These are phyloP conservation scores for Epinotia bilunana DNA, from an alignment of 2,888 invertebrate species.

Conservation along the genomic window DNA sequence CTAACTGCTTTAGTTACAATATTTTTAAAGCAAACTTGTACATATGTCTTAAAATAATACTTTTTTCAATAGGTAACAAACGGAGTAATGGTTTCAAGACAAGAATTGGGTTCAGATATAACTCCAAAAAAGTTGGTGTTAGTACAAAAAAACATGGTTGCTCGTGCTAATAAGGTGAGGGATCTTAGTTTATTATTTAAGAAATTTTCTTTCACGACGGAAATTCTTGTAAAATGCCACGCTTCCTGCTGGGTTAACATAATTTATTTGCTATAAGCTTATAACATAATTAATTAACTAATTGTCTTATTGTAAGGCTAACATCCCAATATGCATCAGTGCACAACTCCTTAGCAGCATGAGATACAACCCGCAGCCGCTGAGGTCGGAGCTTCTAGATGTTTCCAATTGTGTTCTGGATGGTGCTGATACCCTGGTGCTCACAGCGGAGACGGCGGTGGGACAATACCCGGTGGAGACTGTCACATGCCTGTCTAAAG, in stretches of 20 bases:
- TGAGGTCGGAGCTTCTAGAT: slow-evolving; percentile 87
- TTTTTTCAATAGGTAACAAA: slow-evolving; percentile 72
- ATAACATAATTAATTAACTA: background rate
- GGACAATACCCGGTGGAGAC: slow-evolving; percentile 85
- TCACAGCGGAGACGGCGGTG: slow-evolving; percentile 88
- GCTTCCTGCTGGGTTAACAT: background rate
- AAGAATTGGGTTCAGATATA: slow-evolving; percentile 79
- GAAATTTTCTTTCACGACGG: too few relatives aligned
- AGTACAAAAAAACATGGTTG: slow-evolving; percentile 83
- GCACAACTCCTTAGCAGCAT: slow-evolving; percentile 72
- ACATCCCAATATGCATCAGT: slow-evolving; percentile 67
- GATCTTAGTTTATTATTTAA: background rate
- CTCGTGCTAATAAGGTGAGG: slow-evolving; percentile 74
- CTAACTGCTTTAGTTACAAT: too few relatives aligned
- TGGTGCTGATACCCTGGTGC: slow-evolving; percentile 88
- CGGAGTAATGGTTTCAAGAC: slow-evolving; percentile 88
- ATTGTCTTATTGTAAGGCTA: slow-evolving; percentile 57
- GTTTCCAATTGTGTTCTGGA: slow-evolving; percentile 90
- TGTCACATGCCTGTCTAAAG: slow-evolving; percentile 71
- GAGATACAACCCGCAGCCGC: slow-evolving; percentile 64
- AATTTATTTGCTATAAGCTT: background rate
- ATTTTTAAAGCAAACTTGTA: background rate
- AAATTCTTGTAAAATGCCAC: background rate
- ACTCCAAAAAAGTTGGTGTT: slow-evolving; percentile 79
- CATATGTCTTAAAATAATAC: background rate